Percentiles rank a stretch among this genome's conserved stretches.
These are phyloP conservation scores for Hypsibius dujardini DNA, from an alignment of 1,140 invertebrate species.

Conservation along the genomic window DNA sequence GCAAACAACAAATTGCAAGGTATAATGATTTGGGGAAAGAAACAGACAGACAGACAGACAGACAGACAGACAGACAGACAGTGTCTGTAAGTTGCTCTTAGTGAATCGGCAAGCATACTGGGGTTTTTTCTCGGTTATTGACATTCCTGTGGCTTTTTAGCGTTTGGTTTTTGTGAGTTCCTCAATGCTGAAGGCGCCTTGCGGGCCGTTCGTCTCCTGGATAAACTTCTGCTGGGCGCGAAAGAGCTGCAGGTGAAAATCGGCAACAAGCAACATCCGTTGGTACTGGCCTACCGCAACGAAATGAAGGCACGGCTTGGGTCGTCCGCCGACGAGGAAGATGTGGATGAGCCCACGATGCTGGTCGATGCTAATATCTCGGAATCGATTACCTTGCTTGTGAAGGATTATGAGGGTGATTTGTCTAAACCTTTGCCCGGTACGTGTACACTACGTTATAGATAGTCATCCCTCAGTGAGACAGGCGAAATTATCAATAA, in stretches of 20 bases:
- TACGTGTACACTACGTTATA: no score
- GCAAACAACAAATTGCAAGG: conserved; percentile 5
- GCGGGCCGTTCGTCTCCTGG: not conserved
- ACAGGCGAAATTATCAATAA: no score
- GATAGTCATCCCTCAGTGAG: no score
- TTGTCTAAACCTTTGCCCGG: conserved; percentile 4
- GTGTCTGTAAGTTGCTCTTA: no score
- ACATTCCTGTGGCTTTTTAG: not conserved
- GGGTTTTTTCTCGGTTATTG: not conserved
- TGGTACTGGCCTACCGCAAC: conserved; percentile 1
- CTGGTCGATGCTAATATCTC: not conserved
- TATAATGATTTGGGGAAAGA: not conserved
- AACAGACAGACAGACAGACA: no score
- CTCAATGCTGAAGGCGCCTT: not conserved
- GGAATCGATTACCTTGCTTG: not conserved
- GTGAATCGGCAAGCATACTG: no score
- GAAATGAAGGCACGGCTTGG: not conserved
- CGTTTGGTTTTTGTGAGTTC: not conserved
- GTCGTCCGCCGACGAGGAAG: not conserved
- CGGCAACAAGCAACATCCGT: conserved; percentile 5
- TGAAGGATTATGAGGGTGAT: not conserved
- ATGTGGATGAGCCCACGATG: not conserved
- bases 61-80: no score
- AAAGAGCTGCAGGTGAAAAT: conserved; percentile 6
- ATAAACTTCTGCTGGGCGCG: not conserved